Percentiles rank a stretch among this genome's conserved stretches.
These are phyloP conservation scores for Trematomus loennbergii DNA, from an alignment of 2,113 vertebrate species.

Conservation along the genomic window DNA sequence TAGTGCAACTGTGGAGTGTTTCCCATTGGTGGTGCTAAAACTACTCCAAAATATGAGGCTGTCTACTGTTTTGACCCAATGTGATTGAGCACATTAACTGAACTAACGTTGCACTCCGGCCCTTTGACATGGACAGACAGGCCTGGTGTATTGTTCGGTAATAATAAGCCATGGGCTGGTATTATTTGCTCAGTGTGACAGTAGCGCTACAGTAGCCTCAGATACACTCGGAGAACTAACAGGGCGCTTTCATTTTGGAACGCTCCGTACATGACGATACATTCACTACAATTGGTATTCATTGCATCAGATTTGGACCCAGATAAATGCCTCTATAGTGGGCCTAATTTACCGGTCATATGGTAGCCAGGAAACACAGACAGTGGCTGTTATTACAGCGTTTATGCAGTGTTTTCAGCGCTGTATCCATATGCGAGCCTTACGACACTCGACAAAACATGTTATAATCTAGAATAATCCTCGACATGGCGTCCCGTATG, in stretches of 20 bases:
- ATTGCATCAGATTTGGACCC: background rate
- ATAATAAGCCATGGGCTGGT: constrained; percentile 4
- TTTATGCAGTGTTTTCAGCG: constrained; percentile 75
- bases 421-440: constrained; percentile 54
- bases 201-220: background rate
- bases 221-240: constrained; percentile 12
- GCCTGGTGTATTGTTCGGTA: background rate
- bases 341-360: constrained; percentile 16
- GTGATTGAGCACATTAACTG: constrained; percentile 8
- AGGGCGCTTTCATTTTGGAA: constrained; percentile 4
- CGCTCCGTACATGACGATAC: background rate
- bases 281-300: background rate
- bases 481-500: constrained; percentile 31
- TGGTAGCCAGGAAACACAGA: background rate
- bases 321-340: background rate
- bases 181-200: constrained; percentile 35
- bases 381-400: background rate
- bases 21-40: constrained; percentile 66
- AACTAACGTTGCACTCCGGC: constrained; percentile 28
- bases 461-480: constrained; percentile 4
- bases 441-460: constrained; percentile 40
- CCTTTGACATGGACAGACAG: background rate
- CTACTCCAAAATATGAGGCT: constrained; percentile 20
- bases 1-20: constrained; percentile 49
- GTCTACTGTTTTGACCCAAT: constrained; percentile 29